Evolutionary conservation across 2,888 invertebrate genomes (phyloP).

Genomic region (Unio delphinus): DNA sequence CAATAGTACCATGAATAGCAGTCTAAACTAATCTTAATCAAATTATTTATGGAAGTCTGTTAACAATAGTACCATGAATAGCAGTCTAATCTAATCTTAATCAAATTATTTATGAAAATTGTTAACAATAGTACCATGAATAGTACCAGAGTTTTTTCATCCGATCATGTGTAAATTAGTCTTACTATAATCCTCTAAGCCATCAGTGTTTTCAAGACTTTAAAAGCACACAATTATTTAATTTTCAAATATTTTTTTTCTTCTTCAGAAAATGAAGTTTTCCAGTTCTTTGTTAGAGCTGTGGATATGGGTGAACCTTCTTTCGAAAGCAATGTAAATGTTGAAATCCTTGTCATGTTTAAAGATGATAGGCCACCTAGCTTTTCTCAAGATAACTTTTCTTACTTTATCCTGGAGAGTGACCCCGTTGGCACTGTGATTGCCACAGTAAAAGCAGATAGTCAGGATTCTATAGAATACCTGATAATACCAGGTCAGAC

Average conservation of each 20-base stretch:
- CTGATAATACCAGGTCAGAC: conserved; percentile 78
- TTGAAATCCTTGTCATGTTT: conserved; percentile 85
- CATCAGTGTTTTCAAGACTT: too few species aligned
- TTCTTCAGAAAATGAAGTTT: conserved; percentile 67
- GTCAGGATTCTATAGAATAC: conserved; percentile 75
- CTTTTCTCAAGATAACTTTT: conserved; percentile 82
- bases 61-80: too few species aligned
- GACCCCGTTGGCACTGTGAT: conserved; percentile 81
- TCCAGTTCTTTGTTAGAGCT: conserved; percentile 92
- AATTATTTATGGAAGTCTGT: too few species aligned
- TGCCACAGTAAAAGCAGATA: conserved; percentile 79
- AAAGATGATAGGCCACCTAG: conserved; percentile 81
- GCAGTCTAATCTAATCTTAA: too few species aligned
- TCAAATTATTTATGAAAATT: too few species aligned
- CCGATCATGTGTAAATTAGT: too few species aligned
- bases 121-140: too few species aligned
- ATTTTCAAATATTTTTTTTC: background rate
- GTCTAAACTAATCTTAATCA: too few species aligned
- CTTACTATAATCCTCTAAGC: too few species aligned
- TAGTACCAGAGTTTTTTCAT: too few species aligned
- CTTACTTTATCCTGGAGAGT: conserved; percentile 86
- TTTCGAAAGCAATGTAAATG: conserved; percentile 84
- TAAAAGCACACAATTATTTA: too few species aligned
- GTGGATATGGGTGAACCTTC: conserved; percentile 84
- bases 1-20: too few species aligned